These are phyloP conservation scores for Onychomys torridus DNA, from an alignment of 2,797 vertebrate species.

Conservation along the genomic window DNA sequence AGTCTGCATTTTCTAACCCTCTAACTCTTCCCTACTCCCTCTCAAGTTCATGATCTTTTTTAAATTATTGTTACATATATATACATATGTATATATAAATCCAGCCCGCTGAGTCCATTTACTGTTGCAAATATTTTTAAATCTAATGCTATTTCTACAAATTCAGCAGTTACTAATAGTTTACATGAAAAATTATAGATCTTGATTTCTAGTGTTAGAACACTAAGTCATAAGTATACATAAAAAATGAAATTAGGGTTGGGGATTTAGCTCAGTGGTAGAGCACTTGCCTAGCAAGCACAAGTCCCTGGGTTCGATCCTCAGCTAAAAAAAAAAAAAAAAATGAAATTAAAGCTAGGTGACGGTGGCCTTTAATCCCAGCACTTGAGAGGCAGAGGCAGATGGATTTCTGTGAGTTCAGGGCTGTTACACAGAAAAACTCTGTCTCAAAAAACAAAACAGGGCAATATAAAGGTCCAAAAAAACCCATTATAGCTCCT, in stretches of 20 bases:
- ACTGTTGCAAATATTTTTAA: slow-evolving; percentile 43
- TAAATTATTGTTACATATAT: background rate
- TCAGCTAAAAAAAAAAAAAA: too few species aligned
- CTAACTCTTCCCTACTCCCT: background rate
- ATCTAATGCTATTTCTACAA: background rate
- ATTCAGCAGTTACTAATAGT: slow-evolving; percentile 8
- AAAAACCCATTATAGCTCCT: background rate
- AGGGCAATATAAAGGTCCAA: slow-evolving; percentile 19
- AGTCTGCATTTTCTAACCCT: background rate
- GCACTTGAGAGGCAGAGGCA: background rate
- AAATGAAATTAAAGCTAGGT: background rate
- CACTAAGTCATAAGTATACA: background rate
- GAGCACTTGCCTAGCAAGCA: too few species aligned
- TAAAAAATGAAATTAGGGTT: background rate
- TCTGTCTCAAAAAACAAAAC: background rate
- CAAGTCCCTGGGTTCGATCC: too few species aligned
- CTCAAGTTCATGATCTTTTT: background rate
- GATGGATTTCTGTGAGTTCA: background rate
- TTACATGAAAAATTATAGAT: slow-evolving; percentile 9
- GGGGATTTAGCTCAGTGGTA: too few species aligned
- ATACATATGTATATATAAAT: background rate
- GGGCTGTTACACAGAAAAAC: background rate
- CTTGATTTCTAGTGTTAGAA: slow-evolving; percentile 43
- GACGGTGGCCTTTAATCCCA: background rate
- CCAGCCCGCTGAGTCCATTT: background rate